Evolutionary conservation across 2,113 vertebrate genomes (phyloP), one percentile per base, ranked within the genome.

Genomic region (Ctenomys sociabilis): DNA sequence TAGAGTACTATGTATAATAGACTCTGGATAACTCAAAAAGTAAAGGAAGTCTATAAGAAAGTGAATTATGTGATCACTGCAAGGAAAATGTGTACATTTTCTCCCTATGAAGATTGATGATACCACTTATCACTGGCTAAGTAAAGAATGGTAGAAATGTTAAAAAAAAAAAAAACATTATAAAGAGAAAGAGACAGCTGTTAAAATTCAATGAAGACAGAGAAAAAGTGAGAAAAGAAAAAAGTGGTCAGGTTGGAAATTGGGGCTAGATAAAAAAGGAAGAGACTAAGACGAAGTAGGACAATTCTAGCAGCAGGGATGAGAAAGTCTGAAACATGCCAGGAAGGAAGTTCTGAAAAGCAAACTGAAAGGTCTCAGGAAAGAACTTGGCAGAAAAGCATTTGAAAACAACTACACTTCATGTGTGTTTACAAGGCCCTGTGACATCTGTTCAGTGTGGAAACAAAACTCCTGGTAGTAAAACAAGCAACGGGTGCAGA

Each of bases 381-480:
- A 10, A 63, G 49, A 24, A 9, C 61, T 85, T 16, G 32, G 22
- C 52, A 64, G 61, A 30, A 40, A 43, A 21, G 9, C 8, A 1
- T 12, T 45, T 32, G 4, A 14, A 37, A 49, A 87, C 32, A 10
- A 43, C 59, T 1, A 5, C 22, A 0, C 4, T 26, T 63, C 49
- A 5, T 0, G 49, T 5, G 49, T 14, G 24, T 17, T 57, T 77
- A 84, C 21, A 7, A 37, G 83, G 61, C 30, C 77, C 45, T 28
- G 4, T 32, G 45, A 94, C 91, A 61, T 95, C 95, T 95, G 88
- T 70, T 93, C 77, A 59, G 94, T 5, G 72, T 82, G 94, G 88
- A 97, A 88, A 94, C 84, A 85, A 95, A 78, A 24, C 52, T 72
- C 13, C 59, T 8, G 14, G 0, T 26, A 22, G 37, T 5, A 35